Conservation (phyloP, 1,140 invertebrate genomes). For the Venustaconcha ellipsiformis region DNA sequence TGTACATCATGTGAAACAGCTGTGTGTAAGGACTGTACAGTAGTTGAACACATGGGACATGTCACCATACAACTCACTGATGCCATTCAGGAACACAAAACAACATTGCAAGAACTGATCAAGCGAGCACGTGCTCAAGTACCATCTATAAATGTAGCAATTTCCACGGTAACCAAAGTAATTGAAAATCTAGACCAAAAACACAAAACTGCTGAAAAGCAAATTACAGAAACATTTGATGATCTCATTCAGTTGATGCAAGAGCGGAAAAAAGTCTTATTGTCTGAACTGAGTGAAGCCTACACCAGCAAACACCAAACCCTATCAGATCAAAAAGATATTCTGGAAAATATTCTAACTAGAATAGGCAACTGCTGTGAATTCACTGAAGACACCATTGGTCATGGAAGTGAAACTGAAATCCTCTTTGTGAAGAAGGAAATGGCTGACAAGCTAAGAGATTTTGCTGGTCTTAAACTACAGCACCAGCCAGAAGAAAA, state of each 20-base stretch:
- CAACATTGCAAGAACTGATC: conserved; percentile 65
- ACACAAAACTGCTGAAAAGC: conserved; percentile 60
- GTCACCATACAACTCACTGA: conserved; percentile 69
- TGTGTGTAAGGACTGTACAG: conserved; percentile 72
- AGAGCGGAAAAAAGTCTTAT: conserved; percentile 65
- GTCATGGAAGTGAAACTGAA: conserved; percentile 71
- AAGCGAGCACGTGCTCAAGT: conserved; percentile 68
- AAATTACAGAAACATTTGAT: conserved; percentile 67
- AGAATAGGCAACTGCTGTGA: conserved; percentile 70
- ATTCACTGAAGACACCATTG: conserved; percentile 70
- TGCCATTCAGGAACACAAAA: conserved; percentile 70
- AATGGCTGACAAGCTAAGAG: conserved; percentile 71
- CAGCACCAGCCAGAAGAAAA: conserved; percentile 70
- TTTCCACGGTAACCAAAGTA: conserved; percentile 66
- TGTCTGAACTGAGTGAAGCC: conserved; percentile 69
- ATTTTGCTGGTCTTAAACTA: conserved; percentile 67
- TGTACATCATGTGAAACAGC: conserved; percentile 74
- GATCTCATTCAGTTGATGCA: conserved; percentile 64
- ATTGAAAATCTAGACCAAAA: conserved; percentile 58
- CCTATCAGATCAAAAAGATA: conserved; percentile 67
- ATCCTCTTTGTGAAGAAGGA: conserved; percentile 73
- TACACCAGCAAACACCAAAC: conserved; percentile 68
- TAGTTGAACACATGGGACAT: conserved; percentile 72
- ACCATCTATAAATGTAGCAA: conserved; percentile 68
- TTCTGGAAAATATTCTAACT: conserved; percentile 67